A percentile compares a stretch with the other conserved stretches of the same genome.
Conservation (phyloP, 2,888 invertebrate species). For the Oasisia sp. region DNA sequence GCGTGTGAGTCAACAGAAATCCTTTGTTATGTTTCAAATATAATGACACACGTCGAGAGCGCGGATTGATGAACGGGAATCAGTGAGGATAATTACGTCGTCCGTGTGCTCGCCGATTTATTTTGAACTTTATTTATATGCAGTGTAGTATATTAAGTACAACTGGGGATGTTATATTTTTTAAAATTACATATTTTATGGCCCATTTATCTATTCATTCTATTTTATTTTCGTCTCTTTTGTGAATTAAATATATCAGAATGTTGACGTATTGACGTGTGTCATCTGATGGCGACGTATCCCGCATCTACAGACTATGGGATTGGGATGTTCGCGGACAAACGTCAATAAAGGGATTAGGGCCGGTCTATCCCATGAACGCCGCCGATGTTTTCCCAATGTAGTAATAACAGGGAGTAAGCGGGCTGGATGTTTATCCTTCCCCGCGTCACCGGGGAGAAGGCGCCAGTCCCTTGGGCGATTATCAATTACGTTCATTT, state of each 20-base stretch:
- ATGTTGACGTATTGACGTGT: neutral
- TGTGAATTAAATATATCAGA: neutral
- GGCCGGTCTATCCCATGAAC: neutral
- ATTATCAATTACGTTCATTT: neutral
- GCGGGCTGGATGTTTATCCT: neutral
- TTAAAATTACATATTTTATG: neutral
- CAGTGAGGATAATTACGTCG: neutral
- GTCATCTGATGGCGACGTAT: neutral
- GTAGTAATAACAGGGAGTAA: neutral
- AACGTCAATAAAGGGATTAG: constrained; percentile 17
- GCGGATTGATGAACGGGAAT: constrained; percentile 5
- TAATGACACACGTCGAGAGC: neutral
- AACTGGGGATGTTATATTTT: neutral
- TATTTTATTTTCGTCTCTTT: neutral
- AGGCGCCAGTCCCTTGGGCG: neutral
- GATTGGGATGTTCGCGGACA: neutral
- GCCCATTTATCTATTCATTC: neutral
- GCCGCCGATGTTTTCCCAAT: neutral
- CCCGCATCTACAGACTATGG: neutral
- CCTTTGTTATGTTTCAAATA: constrained; percentile 11
- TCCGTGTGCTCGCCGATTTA: neutral
- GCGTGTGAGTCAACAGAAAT: constrained; percentile 6
- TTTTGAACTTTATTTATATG: neutral
- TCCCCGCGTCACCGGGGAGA: neutral
- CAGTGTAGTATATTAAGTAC: neutral